Conservation (phyloP, 2,797 vertebrate genomes). For the Siniperca obscura region DNA sequence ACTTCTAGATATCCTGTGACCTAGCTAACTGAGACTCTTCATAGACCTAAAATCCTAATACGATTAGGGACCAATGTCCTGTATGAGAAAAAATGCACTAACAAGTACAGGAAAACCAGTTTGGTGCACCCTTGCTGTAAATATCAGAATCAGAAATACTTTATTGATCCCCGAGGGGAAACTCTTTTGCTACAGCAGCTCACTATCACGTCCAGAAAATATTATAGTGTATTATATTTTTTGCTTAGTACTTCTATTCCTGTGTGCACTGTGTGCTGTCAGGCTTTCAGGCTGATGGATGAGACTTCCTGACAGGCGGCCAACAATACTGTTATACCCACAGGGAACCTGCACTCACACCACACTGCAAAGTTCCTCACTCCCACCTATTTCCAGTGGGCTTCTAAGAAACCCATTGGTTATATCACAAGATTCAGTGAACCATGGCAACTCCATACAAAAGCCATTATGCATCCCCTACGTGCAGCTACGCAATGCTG, state of each 20-base stretch:
- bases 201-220: too few species aligned
- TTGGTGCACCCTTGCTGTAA: slow-evolving; percentile 39
- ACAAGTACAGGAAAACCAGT: slow-evolving; percentile 27
- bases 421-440: slow-evolving; percentile 73
- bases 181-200: too few species aligned
- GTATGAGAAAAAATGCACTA: not conserved
- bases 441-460: slow-evolving; percentile 72
- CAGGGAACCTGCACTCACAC: slow-evolving; percentile 70
- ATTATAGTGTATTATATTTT: too few species aligned
- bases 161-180: too few species aligned
- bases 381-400: slow-evolving; percentile 61
- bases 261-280: slow-evolving; percentile 22
- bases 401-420: slow-evolving; percentile 75
- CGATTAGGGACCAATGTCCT: not conserved
- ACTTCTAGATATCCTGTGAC: not conserved
- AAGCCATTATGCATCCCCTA: slow-evolving; percentile 61
- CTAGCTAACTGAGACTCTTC: not conserved
- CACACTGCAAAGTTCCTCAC: slow-evolving; percentile 75
- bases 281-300: slow-evolving; percentile 57
- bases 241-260: too few species aligned
- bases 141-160: not conserved
- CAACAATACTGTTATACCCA: slow-evolving; percentile 59
- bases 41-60: not conserved
- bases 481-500: slow-evolving; percentile 38
- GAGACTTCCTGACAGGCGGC: slow-evolving; percentile 53